phyloP scores from a whole-genome alignment of 2,113 vertebrate genomes.

The human (Homo sapiens) region GRCh38 chrX:19371001-19371500 shows the following conservation, averaged over 20 bases:
- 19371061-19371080: slow-evolving; percentile 86
- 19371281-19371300: background rate
- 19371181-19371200: background rate
- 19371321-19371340: slow-evolving; percentile 46
- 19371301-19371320: background rate
- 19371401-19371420: slow-evolving; percentile 94
- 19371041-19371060: slow-evolving; percentile 94
- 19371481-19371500: slow-evolving; percentile 97
- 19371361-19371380: slow-evolving; percentile 96
- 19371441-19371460: slow-evolving; percentile 92
- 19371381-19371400: slow-evolving; percentile 94
- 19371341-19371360: slow-evolving; percentile 96
- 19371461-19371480: slow-evolving; percentile 96
- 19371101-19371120: background rate
- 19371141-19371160: background rate
- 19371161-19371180: background rate
- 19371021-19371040: slow-evolving; percentile 97
- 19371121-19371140: too few relatives aligned
- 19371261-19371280: background rate
- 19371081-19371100: background rate
- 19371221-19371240: background rate
- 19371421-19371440: slow-evolving; percentile 96
- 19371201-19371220: background rate
- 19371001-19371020: slow-evolving; percentile 98
- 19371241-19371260: background rate